Percentiles rank a stretch among this genome's conserved stretches.
phyloP scores from a whole-genome alignment of 2,888 invertebrate species.

The Cloeon dipterum region DNA sequence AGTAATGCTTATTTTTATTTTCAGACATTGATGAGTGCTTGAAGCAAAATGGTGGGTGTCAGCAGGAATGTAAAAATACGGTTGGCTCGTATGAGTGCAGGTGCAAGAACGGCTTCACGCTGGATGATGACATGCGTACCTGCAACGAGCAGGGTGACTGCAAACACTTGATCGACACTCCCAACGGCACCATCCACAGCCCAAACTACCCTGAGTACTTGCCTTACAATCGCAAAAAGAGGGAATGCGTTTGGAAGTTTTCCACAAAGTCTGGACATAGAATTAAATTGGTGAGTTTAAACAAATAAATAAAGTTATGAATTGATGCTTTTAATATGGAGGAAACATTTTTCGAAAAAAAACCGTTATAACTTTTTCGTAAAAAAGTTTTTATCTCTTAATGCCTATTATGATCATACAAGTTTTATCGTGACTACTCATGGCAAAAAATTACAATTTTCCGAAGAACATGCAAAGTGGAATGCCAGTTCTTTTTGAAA shows the following conservation, averaged over 20 bases:
- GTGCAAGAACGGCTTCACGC: slow-evolving; percentile 86
- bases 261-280: slow-evolving; percentile 90
- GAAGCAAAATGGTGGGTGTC: slow-evolving; percentile 86
- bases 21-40: slow-evolving; percentile 96
- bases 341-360: background rate
- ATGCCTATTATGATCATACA: too few relatives aligned
- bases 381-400: too few relatives aligned
- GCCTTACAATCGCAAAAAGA: slow-evolving; percentile 60
- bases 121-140: slow-evolving; percentile 84
- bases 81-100: slow-evolving; percentile 81
- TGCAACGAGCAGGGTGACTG: slow-evolving; percentile 98
- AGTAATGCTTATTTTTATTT: too few relatives aligned
- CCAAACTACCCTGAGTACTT: slow-evolving; percentile 82
- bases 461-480: too few relatives aligned
- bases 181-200: slow-evolving; percentile 64
- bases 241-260: slow-evolving; percentile 96
- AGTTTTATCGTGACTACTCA: too few relatives aligned
- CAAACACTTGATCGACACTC: slow-evolving; percentile 74
- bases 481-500: too few relatives aligned
- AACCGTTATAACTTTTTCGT: too few relatives aligned
- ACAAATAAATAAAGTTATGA: slow-evolving; percentile 18
- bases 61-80: slow-evolving; percentile 90
- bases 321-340: too few relatives aligned
- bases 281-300: slow-evolving; percentile 75
- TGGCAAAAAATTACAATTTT: too few relatives aligned